Base-by-base conservation (phyloP, 2,113 vertebrate species). In the Notarius quadriscutis region DNA sequence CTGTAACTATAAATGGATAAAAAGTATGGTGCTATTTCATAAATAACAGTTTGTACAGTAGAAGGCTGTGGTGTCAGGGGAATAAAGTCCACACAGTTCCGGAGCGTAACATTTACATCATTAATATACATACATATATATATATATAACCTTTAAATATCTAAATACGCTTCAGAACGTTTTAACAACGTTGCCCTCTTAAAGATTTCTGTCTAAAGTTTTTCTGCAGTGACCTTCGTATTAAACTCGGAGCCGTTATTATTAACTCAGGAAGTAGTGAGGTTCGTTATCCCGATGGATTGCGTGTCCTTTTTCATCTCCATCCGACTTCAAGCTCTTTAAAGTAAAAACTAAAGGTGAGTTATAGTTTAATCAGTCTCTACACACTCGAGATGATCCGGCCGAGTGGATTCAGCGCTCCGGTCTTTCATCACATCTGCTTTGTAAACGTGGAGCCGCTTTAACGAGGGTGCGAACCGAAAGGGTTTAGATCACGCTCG, bases 331-430 rank as follows among this genome's bases (percentile, higher is more conserved):
- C 10, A 22, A 63, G 84, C 72, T 48, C 78, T 84, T 89, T 80
- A 30, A 83, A 85, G 84, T 86, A 89, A 89, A 86, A 83, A 80
- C 84, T 86, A 86, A 86, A 89, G 60, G 84, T 86, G 88, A 89
- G 69, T 88, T 77, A 89, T 89, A 25, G 57, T 88, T 86, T 86
- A 89, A 89, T 89, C 88, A 72, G 72, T n/a, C 62, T 71, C 79
- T 84, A 86, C 77, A 89, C 82, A 41, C 72, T 5, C n/a, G 51
- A 79, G 84, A 60, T 86, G 7, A 86, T 67, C 78, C 58, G 84
- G 88, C 80, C 78, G 81, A 86, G 60, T 41, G 81, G n/a, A 79
- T 58, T 53, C 18, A 67, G 72, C 55, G 67, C 67, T n/a, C 27
- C 65, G n/a, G 60, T 71, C 84, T 84, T 89, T 79, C 72, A 86